Evolutionary conservation across 2,797 vertebrate genomes (phyloP), one percentile per base, ranked within the genome.

Genomic region (Peromyscus attwateri): DNA sequence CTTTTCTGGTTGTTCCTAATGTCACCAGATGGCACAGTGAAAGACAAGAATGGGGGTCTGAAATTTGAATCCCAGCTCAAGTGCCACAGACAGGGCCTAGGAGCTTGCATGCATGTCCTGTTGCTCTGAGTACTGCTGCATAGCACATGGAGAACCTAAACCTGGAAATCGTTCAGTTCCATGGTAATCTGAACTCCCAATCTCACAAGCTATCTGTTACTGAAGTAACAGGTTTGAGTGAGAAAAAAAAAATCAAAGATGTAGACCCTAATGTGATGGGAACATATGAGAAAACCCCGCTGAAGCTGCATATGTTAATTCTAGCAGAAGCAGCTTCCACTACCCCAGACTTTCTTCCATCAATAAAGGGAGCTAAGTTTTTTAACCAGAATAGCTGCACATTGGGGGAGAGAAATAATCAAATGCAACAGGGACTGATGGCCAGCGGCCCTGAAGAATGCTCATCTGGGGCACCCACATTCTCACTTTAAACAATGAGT

Each of bases 181-280:
- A 79, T 52, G 34, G 29, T 7, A 7, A 43, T 43, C 16, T 60
- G n/a, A 73, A 71, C 29, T n/a, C 40, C 81, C 43, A 55, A 0
- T 7, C 12, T 80, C 73, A 71, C 11, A 80, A 62, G 21, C 1
- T 43, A 13, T n/a, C 43, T 37, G 4, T 68, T 34, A 43, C 2
- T 55, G 52, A 80, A 79, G 34, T 34, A 62, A 52, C 13, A 31
- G 6, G 21, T 71, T 25, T 79, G 3, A 21, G 7, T 5, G 21
- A 29, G 17, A 29, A 34, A 23, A 57, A 57, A n/a, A 31, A 16
- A 43, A 40, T 16, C 80, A 89, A 29, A 79, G 64, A 19, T 6
- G 40, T 4, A 43, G 27, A n/a, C 1, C 0, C 10, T 52, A 14
- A 27, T 23, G 0, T 1, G 16, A 13, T 55, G n/a, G 9, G 37